These are phyloP conservation scores for Nymphalis io DNA, from an alignment of 1,140 invertebrate genomes.

Conservation along the genomic window DNA sequence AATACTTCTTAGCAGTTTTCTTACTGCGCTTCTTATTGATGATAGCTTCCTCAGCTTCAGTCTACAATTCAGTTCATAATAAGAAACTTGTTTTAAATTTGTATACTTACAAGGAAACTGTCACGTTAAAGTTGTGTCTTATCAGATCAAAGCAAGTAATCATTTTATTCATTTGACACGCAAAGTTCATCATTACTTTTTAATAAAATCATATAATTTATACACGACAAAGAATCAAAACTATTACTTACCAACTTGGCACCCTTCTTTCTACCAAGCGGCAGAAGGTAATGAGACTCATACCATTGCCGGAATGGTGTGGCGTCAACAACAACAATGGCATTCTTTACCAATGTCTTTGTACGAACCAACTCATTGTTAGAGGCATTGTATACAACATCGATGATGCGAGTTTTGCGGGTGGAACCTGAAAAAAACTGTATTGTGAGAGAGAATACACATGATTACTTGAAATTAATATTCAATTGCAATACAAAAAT, in stretches of 20 bases:
- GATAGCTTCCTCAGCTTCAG: conserved; percentile 96
- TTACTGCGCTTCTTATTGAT: conserved; percentile 97
- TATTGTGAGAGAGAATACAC: too few species aligned
- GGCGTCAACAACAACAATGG: conserved; percentile 98
- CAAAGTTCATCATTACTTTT: conserved; percentile 57
- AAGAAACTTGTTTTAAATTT: neutral
- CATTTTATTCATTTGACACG: conserved; percentile 67
- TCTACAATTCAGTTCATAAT: conserved; percentile 79
- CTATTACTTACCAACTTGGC: conserved; percentile 90
- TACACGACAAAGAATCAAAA: neutral
- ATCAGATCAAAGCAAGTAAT: conserved; percentile 40
- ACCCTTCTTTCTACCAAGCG: conserved; percentile 97
- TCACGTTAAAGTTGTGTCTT: conserved; percentile 18
- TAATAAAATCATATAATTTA: neutral
- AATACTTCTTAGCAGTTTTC: conserved; percentile 96
- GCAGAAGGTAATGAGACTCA: conserved; percentile 96
- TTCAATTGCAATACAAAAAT: too few species aligned
- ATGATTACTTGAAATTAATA: too few species aligned
- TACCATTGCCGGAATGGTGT: conserved; percentile 99
- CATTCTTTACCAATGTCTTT: conserved; percentile 99
- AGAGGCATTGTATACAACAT: conserved; percentile 99
- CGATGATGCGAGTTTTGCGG: conserved; percentile 98
- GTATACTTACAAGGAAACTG: neutral
- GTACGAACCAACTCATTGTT: conserved; percentile 99
- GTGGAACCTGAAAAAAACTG: conserved; percentile 82